Evolutionary conservation across 2,888 invertebrate species (phyloP), one percentile per base, ranked within the genome.

Genomic region (Nemotelus pantherinus): DNA sequence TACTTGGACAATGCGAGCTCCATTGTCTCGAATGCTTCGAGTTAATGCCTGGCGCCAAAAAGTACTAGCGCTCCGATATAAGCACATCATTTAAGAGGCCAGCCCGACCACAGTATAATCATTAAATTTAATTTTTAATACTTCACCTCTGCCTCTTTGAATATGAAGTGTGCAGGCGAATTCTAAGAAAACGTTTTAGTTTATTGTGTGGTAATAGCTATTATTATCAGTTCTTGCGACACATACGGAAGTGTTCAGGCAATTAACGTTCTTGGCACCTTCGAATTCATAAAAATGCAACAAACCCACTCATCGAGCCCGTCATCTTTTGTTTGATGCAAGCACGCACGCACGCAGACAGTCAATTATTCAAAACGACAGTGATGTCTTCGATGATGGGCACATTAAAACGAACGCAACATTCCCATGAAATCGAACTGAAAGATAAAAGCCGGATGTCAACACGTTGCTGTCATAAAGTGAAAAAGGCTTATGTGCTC

Each of bases 371-470:
- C 74, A 74, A 63, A 63, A 48, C 44, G 60, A 47, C 63, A 70
- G 43, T 53, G 70, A 70, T 43, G 70, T 63, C 70, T 39, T 47
- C 6, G 71, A 41, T 39, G 58, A 58, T 39, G 63, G 39, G 9
- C n/a, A 63, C 74, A 44, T 63, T 47, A 47, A 74, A 74, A 74
- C 39, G 74, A 25, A 25, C 25, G 25, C 25, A 25, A 25, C 25
- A 25, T 47, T 74, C 60, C 45, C 63, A 48, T 48, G 47, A 60
- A 74, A 60, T 74, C 63, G 53, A 70, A 10, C 39, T 53, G 53
- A n/a, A 25, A 60, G 58, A 63, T 63, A 63, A 63, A 60, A 74
- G 60, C 60, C 74, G 74, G 74, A 74, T 74, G 74, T 74, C 74
- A 74, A 63, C 74, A 74, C 63, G 74, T 74, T 74, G 60, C 60